These are phyloP conservation scores for Macrosoma leucophasiata DNA, from an alignment of 2,888 invertebrate species.

Conservation along the genomic window DNA sequence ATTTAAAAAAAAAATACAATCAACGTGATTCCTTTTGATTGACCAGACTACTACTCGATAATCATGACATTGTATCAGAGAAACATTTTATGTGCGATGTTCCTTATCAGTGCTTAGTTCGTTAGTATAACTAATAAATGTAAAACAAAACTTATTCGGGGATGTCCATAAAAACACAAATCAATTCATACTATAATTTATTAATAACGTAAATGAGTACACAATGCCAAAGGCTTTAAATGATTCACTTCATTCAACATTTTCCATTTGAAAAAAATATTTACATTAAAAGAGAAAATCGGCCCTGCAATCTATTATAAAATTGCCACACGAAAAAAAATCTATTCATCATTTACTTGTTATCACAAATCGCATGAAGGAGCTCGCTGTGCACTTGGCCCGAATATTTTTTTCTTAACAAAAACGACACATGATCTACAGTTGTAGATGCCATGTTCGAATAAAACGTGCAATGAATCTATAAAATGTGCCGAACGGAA, in stretches of 20 bases:
- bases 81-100: no score
- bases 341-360: constrained; percentile 48
- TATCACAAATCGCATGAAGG: constrained; percentile 69
- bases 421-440: constrained; percentile 30
- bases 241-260: constrained; percentile 72
- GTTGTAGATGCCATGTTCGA: constrained; percentile 24
- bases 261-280: constrained; percentile 67
- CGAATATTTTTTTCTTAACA: constrained; percentile 33
- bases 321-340: constrained; percentile 56
- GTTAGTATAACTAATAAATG: no score
- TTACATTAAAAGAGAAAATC: constrained; percentile 70
- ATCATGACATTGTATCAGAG: no score
- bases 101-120: no score
- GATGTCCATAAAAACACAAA: constrained; percentile 36
- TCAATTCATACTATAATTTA: constrained; percentile 71
- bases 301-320: constrained; percentile 60
- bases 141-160: no score
- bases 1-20: no score
- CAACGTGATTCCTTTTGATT: no score
- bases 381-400: constrained; percentile 69
- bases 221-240: constrained; percentile 74
- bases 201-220: constrained; percentile 77
- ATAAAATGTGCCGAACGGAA: constrained; percentile 74
- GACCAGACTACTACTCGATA: no score
- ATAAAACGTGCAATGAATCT: constrained; percentile 66